Evolutionary conservation across 53 echinoderm and acorn worm species (phyloP).

Genomic region (Arbacia lixula): DNA sequence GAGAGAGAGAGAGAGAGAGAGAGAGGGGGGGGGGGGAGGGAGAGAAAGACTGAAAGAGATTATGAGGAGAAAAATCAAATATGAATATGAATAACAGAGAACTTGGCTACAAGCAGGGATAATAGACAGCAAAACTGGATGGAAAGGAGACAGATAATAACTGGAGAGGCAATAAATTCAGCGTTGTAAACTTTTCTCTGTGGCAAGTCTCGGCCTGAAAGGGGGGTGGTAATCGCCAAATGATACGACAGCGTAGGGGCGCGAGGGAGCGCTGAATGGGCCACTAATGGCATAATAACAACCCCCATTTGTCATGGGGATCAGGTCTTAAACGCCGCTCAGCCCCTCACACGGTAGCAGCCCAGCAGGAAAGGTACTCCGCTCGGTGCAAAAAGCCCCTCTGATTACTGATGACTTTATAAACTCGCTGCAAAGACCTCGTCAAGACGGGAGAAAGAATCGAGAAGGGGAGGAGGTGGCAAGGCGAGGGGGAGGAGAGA

Average conservation of each 20-base stretch:
- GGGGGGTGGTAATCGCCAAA: conserved; percentile 37
- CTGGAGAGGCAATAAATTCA: conserved; percentile 12
- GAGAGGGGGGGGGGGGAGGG: neutral
- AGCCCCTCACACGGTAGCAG: neutral
- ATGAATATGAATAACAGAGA: neutral
- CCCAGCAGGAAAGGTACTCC: conserved; percentile 30
- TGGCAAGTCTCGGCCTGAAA: conserved; percentile 1
- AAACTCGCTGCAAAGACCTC: conserved; percentile 3
- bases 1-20: neutral
- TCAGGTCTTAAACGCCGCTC: conserved; percentile 46
- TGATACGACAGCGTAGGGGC: conserved; percentile 37
- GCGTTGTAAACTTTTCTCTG: conserved; percentile 14
- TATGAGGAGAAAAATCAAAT: neutral
- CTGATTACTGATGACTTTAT: conserved; percentile 37
- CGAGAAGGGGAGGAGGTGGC: too few relatives aligned
- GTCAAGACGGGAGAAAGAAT: too few relatives aligned
- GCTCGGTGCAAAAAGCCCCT: conserved; percentile 21
- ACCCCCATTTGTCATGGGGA: conserved; percentile 46
- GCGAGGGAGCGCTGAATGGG: conserved; percentile 39
- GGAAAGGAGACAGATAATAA: neutral
- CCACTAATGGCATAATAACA: conserved; percentile 53
- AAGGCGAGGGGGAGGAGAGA: neutral
- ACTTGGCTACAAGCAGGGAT: neutral
- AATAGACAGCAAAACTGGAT: neutral
- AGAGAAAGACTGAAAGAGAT: neutral